phyloP scores from a whole-genome alignment of 2,888 invertebrate species.

The Phalera bucephala region DNA sequence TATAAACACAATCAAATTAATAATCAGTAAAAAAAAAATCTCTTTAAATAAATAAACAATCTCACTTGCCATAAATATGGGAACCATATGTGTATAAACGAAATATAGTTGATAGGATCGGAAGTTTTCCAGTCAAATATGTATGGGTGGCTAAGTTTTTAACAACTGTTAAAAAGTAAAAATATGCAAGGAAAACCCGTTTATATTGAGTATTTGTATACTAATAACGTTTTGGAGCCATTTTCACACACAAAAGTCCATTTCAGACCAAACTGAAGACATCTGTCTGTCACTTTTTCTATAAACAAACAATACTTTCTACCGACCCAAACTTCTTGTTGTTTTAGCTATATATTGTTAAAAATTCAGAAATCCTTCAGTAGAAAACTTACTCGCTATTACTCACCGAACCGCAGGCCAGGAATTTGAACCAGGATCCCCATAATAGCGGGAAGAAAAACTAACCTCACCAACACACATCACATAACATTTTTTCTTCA shows the following conservation, averaged over 20 bases:
- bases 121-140: conserved; percentile 11
- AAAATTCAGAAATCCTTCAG: conserved; percentile 55
- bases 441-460: conserved; percentile 75
- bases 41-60: too few species aligned
- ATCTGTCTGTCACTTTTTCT: conserved; percentile 13
- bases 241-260: conserved; percentile 19
- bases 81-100: too few species aligned
- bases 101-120: too few species aligned
- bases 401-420: conserved; percentile 75
- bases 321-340: background rate
- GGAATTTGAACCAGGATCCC: conserved; percentile 44
- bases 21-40: too few species aligned
- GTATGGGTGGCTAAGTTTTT: background rate
- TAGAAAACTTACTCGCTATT: conserved; percentile 68
- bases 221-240: conserved; percentile 17
- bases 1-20: too few species aligned
- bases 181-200: background rate
- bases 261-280: conserved; percentile 10
- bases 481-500: conserved; percentile 41
- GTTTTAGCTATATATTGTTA: conserved; percentile 10
- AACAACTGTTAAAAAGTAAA: background rate
- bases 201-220: too few species aligned
- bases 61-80: too few species aligned
- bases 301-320: conserved; percentile 18
- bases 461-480: conserved; percentile 68